phyloP scores from a whole-genome alignment of 2,797 vertebrate genomes.

The Enteromius treurensis region DNA sequence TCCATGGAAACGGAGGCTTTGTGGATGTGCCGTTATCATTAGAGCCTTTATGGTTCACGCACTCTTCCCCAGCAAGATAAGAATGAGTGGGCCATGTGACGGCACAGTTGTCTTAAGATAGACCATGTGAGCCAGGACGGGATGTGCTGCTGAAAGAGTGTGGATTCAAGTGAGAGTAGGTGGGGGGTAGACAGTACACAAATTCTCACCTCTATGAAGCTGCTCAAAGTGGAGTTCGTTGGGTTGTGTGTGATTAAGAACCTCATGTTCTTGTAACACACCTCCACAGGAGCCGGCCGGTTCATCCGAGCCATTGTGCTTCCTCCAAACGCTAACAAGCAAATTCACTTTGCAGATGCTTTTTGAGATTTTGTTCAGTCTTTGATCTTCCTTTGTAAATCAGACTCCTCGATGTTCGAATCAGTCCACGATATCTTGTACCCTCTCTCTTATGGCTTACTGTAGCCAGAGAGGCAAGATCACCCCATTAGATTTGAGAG shows the following conservation, averaged over 20 bases:
- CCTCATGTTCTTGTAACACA: conserved; percentile 92
- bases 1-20: conserved; percentile 51
- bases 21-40: conserved; percentile 52
- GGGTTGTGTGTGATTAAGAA: conserved; percentile 91
- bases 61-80: conserved; percentile 47
- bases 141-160: conserved; percentile 7
- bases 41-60: conserved; percentile 24
- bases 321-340: conserved; percentile 17
- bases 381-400: conserved; percentile 1
- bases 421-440: not conserved
- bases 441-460: conserved; percentile 64
- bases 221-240: conserved; percentile 88
- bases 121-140: conserved; percentile 26
- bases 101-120: conserved; percentile 40
- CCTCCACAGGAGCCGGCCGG: conserved; percentile 89
- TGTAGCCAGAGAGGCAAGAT: conserved; percentile 78
- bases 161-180: not conserved
- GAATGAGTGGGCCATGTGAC: conserved; percentile 46
- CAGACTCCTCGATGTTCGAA: conserved; percentile 14
- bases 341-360: not conserved
- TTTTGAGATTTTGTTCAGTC: conserved; percentile 1
- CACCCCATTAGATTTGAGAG: conserved; percentile 80
- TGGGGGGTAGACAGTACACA: not conserved
- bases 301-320: conserved; percentile 88
- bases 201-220: conserved; percentile 86